Conservation (phyloP, 2,888 invertebrate genomes). For the Melanargia galathea region DNA sequence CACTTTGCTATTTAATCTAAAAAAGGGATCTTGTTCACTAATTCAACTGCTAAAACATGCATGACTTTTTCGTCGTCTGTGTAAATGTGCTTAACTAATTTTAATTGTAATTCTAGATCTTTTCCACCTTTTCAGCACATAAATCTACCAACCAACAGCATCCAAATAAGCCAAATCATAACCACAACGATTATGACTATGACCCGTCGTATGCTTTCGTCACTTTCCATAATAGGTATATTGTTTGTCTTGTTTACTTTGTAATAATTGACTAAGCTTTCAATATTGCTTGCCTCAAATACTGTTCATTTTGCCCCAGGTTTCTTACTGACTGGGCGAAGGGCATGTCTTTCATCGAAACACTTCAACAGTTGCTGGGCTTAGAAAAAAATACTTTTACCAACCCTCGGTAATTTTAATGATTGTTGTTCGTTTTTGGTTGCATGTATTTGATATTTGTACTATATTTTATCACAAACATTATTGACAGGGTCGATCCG, state of each 20-base stretch:
- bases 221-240: constrained; percentile 86
- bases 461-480: constrained; percentile 26
- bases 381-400: constrained; percentile 84
- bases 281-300: constrained; percentile 16
- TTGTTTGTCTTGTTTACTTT: constrained; percentile 8
- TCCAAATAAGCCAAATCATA: constrained; percentile 51
- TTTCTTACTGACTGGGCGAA: constrained; percentile 85
- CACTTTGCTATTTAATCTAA: background rate
- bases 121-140: constrained; percentile 56
- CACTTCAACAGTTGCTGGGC: constrained; percentile 86
- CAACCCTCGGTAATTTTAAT: constrained; percentile 81
- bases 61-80: constrained; percentile 21
- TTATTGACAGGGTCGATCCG: constrained; percentile 84
- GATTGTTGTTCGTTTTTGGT: constrained; percentile 25
- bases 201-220: constrained; percentile 92
- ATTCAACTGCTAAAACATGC: constrained; percentile 18
- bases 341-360: constrained; percentile 87
- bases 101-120: constrained; percentile 16
- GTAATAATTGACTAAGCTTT: constrained; percentile 12
- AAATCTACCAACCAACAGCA: constrained; percentile 53
- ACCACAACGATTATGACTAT: constrained; percentile 84
- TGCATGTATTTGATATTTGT: background rate
- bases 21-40: background rate
- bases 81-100: constrained; percentile 17
- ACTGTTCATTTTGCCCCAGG: constrained; percentile 50